Base-by-base conservation (phyloP, 1,140 invertebrate genomes). In the Bombus sylvicola region DNA sequence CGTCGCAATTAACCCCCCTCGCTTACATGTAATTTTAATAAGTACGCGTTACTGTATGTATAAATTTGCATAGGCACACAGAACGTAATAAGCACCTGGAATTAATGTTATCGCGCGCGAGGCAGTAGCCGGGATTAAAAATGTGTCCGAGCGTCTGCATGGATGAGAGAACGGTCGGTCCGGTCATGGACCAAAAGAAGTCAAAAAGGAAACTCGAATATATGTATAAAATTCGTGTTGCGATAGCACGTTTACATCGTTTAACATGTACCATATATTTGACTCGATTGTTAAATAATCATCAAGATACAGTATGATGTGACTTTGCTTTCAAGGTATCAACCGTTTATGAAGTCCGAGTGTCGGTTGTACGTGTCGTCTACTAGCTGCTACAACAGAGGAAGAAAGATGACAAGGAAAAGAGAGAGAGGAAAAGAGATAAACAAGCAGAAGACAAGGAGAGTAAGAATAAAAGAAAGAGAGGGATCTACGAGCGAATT, bases 401-500 rank as follows among this genome's bases (percentile, higher is more conserved):
- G 25, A 80, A 75, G 72, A 66, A 64, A 53, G 34, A 53, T 22
- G 25, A 75, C 59, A 10, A n/a, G 28, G 39, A 5, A n/a, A n/a
- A n/a, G 31, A 76, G 25, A 15, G 47, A 71, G 25, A 59, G 34
- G n/a, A 13, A 76, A 28, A 57, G 68, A 72, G 31, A 76, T 28
- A 28, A 68, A 53, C 25, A 25, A 64, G 53, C 57, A 37, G 18
- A 37, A 39, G 71, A 37, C 5, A 85, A 37, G 31, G 10, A 41
- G 34, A 53, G 81, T 37, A 59, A 59, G 43, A 22, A 37, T 15
- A 18, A 69, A 87, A 78, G 71, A 76, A 75, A 34, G 69, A 53
- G n/a, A 47, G 22, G 28, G n/a, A 75, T 72, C 53, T n/a, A 73
- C 57, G 62, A 88, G 81, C 73, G 59, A 91, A 90, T 92, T 88